A percentile compares a stretch with the other conserved stretches of the same genome.
Conservation (phyloP, 2,888 invertebrate species). For the Acanthosepion lycidas region DNA sequence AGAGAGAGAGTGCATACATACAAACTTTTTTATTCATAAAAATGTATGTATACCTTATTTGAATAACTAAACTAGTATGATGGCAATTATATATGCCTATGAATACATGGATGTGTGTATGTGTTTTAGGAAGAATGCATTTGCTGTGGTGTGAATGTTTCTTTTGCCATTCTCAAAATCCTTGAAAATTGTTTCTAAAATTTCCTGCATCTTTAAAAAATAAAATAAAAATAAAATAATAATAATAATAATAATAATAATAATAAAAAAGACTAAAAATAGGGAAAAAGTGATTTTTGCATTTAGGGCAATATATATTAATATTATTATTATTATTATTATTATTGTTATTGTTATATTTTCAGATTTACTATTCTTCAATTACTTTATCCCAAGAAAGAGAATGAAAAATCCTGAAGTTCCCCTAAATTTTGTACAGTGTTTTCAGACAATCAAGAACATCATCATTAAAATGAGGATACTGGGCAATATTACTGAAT, state of each 20-base stretch:
- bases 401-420: slow-evolving; percentile 4
- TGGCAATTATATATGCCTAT: background rate
- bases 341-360: too few species aligned
- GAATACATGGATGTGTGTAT: background rate
- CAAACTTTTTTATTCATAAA: too few species aligned
- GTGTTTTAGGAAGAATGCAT: background rate
- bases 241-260: background rate
- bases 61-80: background rate
- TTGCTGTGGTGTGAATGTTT: background rate
- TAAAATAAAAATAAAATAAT: slow-evolving; percentile 14
- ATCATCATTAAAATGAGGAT: background rate
- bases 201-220: background rate
- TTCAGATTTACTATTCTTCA: background rate
- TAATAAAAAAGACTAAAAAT: background rate
- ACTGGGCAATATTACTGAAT: background rate
- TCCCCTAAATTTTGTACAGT: background rate
- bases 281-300: slow-evolving; percentile 15
- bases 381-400: background rate
- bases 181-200: background rate
- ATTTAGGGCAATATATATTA: background rate
- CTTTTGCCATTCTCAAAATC: background rate
- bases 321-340: too few species aligned
- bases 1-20: background rate
- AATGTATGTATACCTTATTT: background rate
- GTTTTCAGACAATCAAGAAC: background rate